Evolutionary conservation across 2,888 invertebrate species (phyloP).

Genomic region (Eristalis intricaria): DNA sequence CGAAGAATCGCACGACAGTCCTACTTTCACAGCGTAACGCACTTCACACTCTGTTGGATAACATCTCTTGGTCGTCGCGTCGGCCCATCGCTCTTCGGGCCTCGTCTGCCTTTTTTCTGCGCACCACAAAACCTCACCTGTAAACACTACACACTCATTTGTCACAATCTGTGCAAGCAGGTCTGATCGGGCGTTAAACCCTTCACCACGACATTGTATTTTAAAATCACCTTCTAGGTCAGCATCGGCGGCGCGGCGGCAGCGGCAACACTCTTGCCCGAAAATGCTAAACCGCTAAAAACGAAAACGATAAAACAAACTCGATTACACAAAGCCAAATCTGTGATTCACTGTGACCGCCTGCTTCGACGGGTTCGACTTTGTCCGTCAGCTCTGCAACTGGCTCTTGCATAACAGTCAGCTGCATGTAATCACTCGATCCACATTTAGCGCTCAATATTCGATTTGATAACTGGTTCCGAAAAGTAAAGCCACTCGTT

Average conservation of each 20-base stretch:
- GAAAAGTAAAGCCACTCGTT: constrained; percentile 19
- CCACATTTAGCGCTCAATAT: constrained; percentile 51
- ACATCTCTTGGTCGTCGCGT: neutral
- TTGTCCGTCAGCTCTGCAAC: neutral
- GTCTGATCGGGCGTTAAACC: constrained; percentile 52
- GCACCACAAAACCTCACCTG: neutral
- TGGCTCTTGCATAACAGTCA: constrained; percentile 58
- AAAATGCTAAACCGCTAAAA: constrained; percentile 26
- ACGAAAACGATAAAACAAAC: constrained; percentile 16
- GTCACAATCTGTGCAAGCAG: neutral
- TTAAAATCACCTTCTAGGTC: constrained; percentile 65
- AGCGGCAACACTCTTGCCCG: constrained; percentile 40
- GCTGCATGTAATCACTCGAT: constrained; percentile 49
- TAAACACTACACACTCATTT: neutral
- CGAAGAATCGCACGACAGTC: neutral
- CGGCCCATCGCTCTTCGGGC: neutral
- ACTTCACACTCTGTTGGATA: neutral
- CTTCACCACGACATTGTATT: constrained; percentile 26
- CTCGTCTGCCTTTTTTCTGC: neutral
- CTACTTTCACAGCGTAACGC: neutral
- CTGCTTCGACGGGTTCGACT: constrained; percentile 12
- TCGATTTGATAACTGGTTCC: constrained; percentile 65
- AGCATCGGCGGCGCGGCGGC: neutral
- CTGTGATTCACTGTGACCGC: constrained; percentile 57
- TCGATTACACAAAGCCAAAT: constrained; percentile 42